Evolutionary conservation across 2,888 invertebrate species (phyloP).

Genomic region (Galerucella calmariensis): DNA sequence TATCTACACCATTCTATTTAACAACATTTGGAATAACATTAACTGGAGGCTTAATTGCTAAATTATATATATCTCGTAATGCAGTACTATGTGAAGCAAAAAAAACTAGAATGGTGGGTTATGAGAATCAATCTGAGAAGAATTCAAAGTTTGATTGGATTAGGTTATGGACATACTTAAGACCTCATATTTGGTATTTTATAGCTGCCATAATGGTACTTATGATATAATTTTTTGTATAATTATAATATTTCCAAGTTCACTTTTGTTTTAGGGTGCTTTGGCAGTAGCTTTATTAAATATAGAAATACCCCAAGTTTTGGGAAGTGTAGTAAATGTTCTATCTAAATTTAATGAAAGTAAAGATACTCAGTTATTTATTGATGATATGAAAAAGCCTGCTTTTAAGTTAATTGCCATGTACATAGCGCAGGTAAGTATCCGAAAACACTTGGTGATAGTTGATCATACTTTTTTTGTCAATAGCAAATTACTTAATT

Average conservation of each 20-base stretch:
- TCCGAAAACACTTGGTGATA: neutral
- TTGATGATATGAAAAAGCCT: constrained; percentile 74
- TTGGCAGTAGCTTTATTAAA: constrained; percentile 88
- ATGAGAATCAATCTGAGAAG: constrained; percentile 62
- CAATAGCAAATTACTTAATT: constrained; percentile 44
- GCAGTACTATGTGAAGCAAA: constrained; percentile 55
- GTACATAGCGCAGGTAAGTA: constrained; percentile 78
- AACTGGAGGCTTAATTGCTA: constrained; percentile 46
- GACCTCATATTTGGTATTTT: constrained; percentile 81
- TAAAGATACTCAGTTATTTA: constrained; percentile 67
- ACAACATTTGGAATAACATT: constrained; percentile 46
- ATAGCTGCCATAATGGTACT: constrained; percentile 79
- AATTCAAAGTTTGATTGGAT: constrained; percentile 81
- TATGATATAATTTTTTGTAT: constrained; percentile 61
- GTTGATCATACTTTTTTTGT: neutral
- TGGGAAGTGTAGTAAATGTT: constrained; percentile 86
- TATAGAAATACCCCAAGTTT: constrained; percentile 86
- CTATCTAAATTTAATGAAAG: constrained; percentile 70
- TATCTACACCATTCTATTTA: constrained; percentile 2
- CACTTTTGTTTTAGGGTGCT: constrained; percentile 77
- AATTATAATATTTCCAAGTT: constrained; percentile 3
- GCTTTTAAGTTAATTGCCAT: constrained; percentile 75
- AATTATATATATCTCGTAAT: constrained; percentile 48
- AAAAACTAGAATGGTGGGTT: constrained; percentile 59
- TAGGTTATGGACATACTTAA: constrained; percentile 77